Conservation (phyloP, 2,797 vertebrate genomes). For the Gallinago stenura region DNA sequence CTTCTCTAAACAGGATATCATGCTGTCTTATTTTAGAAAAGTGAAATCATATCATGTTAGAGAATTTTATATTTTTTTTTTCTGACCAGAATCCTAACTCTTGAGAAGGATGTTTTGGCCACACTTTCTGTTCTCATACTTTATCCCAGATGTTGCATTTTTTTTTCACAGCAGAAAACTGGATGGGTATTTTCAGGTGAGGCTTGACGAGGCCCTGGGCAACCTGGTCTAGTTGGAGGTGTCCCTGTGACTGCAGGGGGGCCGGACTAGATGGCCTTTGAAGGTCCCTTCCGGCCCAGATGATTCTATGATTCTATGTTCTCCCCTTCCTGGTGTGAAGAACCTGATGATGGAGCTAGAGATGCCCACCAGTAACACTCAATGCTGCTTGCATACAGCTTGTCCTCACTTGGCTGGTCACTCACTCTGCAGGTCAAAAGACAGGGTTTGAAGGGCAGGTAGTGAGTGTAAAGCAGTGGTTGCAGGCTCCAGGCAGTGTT, state of each 20-base stretch:
- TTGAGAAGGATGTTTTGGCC: background rate
- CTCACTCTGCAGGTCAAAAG: background rate
- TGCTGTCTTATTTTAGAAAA: conserved; percentile 17
- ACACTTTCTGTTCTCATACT: background rate
- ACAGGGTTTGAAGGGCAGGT: background rate
- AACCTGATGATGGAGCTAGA: background rate
- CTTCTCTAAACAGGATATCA: conserved; percentile 29
- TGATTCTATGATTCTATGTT: background rate
- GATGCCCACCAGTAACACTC: background rate
- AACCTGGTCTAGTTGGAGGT: too few relatives aligned
- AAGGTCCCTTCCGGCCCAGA: too few relatives aligned
- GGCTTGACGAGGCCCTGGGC: too few relatives aligned
- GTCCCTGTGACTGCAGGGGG: too few relatives aligned
- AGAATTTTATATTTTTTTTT: background rate
- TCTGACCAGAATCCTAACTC: background rate
- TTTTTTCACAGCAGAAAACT: background rate
- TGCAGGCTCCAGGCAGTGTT: background rate
- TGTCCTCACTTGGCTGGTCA: background rate
- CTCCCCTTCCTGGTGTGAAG: background rate
- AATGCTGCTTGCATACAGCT: background rate
- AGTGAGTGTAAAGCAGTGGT: background rate
- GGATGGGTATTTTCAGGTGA: background rate
- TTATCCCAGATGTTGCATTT: fast-evolving
- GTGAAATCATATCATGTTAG: background rate
- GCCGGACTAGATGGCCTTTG: too few relatives aligned